phyloP scores from a whole-genome alignment of 2,797 vertebrate genomes.

The Sitta carolinensis region DNA sequence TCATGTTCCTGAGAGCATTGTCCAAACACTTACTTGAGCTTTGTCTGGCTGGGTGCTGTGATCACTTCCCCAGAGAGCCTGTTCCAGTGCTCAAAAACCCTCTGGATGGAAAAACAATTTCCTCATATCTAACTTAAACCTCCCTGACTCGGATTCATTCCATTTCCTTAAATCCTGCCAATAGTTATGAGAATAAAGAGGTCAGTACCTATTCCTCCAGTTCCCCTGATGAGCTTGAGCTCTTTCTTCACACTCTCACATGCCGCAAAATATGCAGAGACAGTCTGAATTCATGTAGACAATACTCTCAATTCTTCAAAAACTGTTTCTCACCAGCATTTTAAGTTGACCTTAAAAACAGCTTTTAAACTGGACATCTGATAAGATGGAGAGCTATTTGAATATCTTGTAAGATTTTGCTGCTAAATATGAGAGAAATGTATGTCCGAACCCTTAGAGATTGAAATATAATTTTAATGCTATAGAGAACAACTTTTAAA shows the following conservation, averaged over 20 bases:
- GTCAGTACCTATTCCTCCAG: neutral
- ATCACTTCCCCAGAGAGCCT: neutral
- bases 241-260: neutral
- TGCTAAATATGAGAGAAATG: neutral
- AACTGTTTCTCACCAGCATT: neutral
- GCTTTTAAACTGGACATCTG: neutral
- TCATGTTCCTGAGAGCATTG: neutral
- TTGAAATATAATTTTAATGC: neutral
- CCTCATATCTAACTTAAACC: neutral
- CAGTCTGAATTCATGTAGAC: neutral
- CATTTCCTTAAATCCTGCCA: neutral
- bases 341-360: neutral
- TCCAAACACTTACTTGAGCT: neutral
- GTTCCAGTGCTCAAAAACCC: neutral
- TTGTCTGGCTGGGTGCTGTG: neutral
- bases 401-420: neutral
- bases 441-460: neutral
- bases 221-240: neutral
- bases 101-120: neutral
- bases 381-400: neutral
- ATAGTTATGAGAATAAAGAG: neutral
- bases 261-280: neutral
- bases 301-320: neutral
- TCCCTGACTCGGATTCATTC: neutral
- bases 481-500: neutral